Percentiles rank a stretch among this genome's conserved stretches.
Evolutionary conservation across 2,113 vertebrate species (phyloP).

Genomic region (Colossoma macropomum): DNA sequence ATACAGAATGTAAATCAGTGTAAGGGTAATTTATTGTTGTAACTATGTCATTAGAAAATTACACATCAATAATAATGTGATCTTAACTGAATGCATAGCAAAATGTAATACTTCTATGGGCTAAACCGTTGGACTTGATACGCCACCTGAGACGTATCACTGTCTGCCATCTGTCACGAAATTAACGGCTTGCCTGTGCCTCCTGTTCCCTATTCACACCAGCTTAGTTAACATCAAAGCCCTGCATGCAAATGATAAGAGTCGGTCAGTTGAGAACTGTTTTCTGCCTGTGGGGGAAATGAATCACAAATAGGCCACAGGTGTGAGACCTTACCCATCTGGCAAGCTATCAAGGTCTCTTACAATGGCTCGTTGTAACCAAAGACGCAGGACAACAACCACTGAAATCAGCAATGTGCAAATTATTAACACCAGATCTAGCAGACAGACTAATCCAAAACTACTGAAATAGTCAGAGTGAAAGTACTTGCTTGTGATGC

Average conservation of each 20-base stretch:
- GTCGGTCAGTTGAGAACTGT: not conserved
- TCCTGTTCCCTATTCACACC: slow-evolving; percentile 20
- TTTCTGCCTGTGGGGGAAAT: not conserved
- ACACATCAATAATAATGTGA: not conserved
- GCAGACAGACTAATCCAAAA: too few species aligned
- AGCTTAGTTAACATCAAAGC: slow-evolving; percentile 21
- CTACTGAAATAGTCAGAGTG: too few species aligned
- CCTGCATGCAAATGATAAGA: slow-evolving; percentile 35
- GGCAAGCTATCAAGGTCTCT: not conserved
- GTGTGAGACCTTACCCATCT: not conserved
- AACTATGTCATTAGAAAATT: too few species aligned
- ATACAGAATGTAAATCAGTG: too few species aligned
- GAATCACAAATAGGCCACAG: slow-evolving; percentile 7
- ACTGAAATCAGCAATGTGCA: not conserved
- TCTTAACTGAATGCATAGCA: not conserved
- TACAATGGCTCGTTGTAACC: not conserved
- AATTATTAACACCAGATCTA: not conserved
- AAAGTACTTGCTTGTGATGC: too few species aligned
- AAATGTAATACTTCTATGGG: too few species aligned
- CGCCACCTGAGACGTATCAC: not conserved
- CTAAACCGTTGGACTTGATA: not conserved
- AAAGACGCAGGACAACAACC: not conserved
- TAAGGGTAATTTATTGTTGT: too few species aligned
- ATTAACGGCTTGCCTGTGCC: slow-evolving; percentile 26
- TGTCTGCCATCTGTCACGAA: slow-evolving; percentile 43